Percentiles rank a stretch among this genome's conserved stretches.
Evolutionary conservation across 2,888 invertebrate genomes (phyloP).

Genomic region (Hirtodrosophila cameraria): DNA sequence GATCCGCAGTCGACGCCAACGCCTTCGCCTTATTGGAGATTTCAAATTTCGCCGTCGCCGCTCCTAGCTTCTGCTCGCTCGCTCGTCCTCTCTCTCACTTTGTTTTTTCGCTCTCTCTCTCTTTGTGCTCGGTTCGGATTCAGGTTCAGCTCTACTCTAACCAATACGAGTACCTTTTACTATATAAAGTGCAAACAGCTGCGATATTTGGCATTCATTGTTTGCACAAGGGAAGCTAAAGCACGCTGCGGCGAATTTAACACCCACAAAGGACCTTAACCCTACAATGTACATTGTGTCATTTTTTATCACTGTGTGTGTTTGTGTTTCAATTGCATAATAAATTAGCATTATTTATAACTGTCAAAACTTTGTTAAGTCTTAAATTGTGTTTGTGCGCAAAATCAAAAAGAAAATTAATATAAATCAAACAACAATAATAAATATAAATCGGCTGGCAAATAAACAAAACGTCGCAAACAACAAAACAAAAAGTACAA

Average conservation of each 20-base stretch:
- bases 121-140: conserved; percentile 30
- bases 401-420: conserved; percentile 26
- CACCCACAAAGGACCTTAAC: conserved; percentile 31
- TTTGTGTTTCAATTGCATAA: conserved; percentile 20
- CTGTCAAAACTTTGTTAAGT: conserved; percentile 51
- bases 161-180: conserved; percentile 22
- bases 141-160: conserved; percentile 47
- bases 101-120: conserved; percentile 4
- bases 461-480: conserved; percentile 54
- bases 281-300: background rate
- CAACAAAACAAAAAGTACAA: conserved; percentile 11
- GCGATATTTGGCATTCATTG: conserved; percentile 70
- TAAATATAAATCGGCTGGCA: conserved; percentile 50
- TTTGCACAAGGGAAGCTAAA: conserved; percentile 62
- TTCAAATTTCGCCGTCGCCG: conserved; percentile 39
- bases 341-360: conserved; percentile 35
- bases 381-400: conserved; percentile 24
- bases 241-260: conserved; percentile 19
- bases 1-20: conserved; percentile 9
- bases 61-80: too few species aligned
- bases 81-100: background rate
- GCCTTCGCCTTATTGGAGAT: conserved; percentile 30
- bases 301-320: conserved; percentile 1
- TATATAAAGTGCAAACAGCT: conserved; percentile 68
- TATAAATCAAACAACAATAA: conserved; percentile 47